These are phyloP conservation scores for Hippocampus barbouri DNA, from an alignment of 2,113 vertebrate genomes.

Conservation along the genomic window DNA sequence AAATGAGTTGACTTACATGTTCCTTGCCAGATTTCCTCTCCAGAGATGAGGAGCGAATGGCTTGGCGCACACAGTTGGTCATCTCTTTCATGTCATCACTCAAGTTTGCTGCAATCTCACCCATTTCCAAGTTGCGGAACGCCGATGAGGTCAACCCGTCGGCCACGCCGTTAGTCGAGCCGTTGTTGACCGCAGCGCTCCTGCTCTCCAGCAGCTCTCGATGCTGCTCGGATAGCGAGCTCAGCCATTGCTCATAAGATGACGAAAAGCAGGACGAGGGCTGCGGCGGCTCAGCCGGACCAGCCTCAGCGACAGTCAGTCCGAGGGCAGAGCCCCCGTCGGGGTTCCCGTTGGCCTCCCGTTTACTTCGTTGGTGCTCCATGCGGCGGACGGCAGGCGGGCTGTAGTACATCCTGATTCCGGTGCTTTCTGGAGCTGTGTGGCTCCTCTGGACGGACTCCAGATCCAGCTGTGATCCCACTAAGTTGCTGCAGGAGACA, in stretches of 20 bases:
- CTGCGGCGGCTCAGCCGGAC: slow-evolving; percentile 5
- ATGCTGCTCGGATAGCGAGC: slow-evolving; percentile 88
- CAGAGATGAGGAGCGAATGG: slow-evolving; percentile 91
- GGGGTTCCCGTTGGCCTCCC: slow-evolving; percentile 24
- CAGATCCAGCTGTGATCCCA: slow-evolving; percentile 66
- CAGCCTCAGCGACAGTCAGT: neutral
- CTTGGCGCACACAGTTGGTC: slow-evolving; percentile 95
- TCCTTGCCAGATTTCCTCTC: slow-evolving; percentile 92
- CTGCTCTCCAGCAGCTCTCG: slow-evolving; percentile 81
- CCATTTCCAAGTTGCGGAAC: slow-evolving; percentile 79
- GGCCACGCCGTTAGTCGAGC: slow-evolving; percentile 27
- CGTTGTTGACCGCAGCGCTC: slow-evolving; percentile 33
- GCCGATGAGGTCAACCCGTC: slow-evolving; percentile 64
- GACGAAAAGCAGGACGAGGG: slow-evolving; percentile 48
- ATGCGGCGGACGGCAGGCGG: slow-evolving; percentile 83
- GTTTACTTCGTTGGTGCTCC: slow-evolving; percentile 63
- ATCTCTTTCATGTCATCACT: slow-evolving; percentile 99
- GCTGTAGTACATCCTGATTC: slow-evolving; percentile 96
- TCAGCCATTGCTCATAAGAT: slow-evolving; percentile 86
- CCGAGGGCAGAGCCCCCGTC: slow-evolving; percentile 27
- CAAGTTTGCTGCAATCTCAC: slow-evolving; percentile 88
- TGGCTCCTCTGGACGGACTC: slow-evolving; percentile 88
- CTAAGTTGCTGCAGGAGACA: slow-evolving; percentile 60
- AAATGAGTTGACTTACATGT: slow-evolving; percentile 71
- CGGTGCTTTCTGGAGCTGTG: slow-evolving; percentile 90